Evolutionary conservation across 2,797 vertebrate species (phyloP).

Genomic region (Rhynchonycteris naso): DNA sequence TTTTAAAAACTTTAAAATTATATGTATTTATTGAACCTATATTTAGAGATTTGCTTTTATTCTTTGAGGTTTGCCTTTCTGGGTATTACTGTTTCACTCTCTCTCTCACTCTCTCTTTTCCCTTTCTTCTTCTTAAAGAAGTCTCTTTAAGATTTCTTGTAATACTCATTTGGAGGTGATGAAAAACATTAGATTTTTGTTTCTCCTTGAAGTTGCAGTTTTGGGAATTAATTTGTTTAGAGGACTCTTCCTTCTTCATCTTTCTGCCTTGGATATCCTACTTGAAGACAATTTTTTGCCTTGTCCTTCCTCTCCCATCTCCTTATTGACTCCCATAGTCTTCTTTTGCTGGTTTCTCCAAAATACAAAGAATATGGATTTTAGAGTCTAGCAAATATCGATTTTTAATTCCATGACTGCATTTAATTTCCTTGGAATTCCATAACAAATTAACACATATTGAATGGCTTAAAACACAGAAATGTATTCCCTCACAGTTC

Average conservation of each 20-base stretch:
- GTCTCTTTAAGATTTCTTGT: background rate
- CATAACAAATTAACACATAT: background rate
- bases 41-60: slow-evolving; percentile 42
- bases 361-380: background rate
- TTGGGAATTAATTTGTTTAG: background rate
- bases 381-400: background rate
- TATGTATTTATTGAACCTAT: background rate
- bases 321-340: background rate
- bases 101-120: background rate
- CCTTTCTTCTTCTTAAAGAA: background rate
- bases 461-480: background rate
- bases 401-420: slow-evolving; percentile 22
- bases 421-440: background rate
- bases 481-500: background rate
- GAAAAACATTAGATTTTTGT: background rate
- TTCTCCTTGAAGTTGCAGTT: background rate
- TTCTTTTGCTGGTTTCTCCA: background rate
- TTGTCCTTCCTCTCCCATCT: background rate
- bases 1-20: background rate
- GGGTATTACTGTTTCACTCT: background rate
- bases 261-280: background rate
- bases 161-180: background rate
- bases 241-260: background rate
- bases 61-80: background rate
- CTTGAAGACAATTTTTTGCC: background rate